phyloP scores from a whole-genome alignment of 2,888 invertebrate genomes.

The Ischnus inquisitorius region DNA sequence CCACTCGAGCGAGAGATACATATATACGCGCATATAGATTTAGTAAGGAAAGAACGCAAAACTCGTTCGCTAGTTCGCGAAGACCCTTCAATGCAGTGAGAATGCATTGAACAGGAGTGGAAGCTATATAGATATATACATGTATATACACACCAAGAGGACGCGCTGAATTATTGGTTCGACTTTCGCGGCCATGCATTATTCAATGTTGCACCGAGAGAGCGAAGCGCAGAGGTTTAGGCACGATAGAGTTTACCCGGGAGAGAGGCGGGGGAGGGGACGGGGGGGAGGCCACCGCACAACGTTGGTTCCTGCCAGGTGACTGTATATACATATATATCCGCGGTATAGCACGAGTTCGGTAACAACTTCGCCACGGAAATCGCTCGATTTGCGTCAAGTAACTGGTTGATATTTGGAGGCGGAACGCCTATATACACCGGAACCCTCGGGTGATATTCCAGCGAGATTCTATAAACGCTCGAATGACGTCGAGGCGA shows the following conservation, averaged over 20 bases:
- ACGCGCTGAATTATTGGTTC: constrained; percentile 74
- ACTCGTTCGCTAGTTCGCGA: constrained; percentile 22
- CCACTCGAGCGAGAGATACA: constrained; percentile 10
- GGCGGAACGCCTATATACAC: constrained; percentile 39
- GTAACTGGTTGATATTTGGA: constrained; percentile 66
- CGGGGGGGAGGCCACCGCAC: constrained; percentile 7
- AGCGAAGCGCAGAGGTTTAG: constrained; percentile 59
- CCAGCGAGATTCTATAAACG: background rate
- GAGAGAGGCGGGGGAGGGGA: too few relatives aligned
- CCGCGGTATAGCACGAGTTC: constrained; percentile 57
- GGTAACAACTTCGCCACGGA: constrained; percentile 68
- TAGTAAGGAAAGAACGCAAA: constrained; percentile 21
- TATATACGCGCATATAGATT: constrained; percentile 18
- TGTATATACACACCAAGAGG: constrained; percentile 42
- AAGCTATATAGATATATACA: constrained; percentile 23
- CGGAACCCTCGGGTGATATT: background rate
- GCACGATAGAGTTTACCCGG: constrained; percentile 64
- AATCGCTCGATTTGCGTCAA: constrained; percentile 71
- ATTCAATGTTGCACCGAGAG: constrained; percentile 73
- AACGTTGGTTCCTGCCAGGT: constrained; percentile 48
- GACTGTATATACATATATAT: constrained; percentile 38
- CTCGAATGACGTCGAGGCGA: background rate
- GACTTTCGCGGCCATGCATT: constrained; percentile 76
- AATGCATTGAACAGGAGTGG: constrained; percentile 46
- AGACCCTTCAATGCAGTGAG: constrained; percentile 45